phyloP scores from a whole-genome alignment of 92 coral and sea anemone genomes.

The Actinostola sp. region DNA sequence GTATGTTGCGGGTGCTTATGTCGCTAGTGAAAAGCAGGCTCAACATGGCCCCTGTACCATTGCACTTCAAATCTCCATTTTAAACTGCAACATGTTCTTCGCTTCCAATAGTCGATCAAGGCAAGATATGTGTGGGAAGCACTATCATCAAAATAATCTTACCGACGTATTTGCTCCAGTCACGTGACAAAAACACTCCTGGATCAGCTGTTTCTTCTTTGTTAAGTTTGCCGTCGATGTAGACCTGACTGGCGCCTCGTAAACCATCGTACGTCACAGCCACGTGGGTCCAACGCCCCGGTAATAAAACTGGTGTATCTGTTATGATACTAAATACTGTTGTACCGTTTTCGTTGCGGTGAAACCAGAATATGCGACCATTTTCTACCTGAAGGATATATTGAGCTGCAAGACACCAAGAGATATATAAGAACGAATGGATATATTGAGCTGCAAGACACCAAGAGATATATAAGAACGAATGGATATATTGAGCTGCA shows the following conservation, averaged over 20 bases:
- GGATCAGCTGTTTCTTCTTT: constrained; percentile 88
- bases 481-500: no score
- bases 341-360: constrained; percentile 83
- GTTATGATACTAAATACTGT: constrained; percentile 90
- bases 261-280: constrained; percentile 89
- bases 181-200: constrained; percentile 87
- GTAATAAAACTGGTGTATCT: constrained; percentile 74
- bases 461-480: no score
- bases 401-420: not conserved
- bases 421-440: no score
- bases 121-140: no score
- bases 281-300: constrained; percentile 77
- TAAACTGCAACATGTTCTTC: no score
- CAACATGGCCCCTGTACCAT: no score
- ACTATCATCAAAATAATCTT: no score
- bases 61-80: no score
- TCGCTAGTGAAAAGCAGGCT: no score
- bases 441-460: not conserved
- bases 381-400: constrained; percentile 75
- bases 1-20: no score
- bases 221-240: constrained; percentile 73
- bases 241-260: constrained; percentile 79
- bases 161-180: constrained; percentile 96
- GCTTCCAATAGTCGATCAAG: no score
- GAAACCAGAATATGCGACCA: constrained; percentile 94